A percentile compares a stretch with the other conserved stretches of the same genome.
Conservation (phyloP, 2,113 vertebrate genomes). For the Hyperopisus bebe region DNA sequence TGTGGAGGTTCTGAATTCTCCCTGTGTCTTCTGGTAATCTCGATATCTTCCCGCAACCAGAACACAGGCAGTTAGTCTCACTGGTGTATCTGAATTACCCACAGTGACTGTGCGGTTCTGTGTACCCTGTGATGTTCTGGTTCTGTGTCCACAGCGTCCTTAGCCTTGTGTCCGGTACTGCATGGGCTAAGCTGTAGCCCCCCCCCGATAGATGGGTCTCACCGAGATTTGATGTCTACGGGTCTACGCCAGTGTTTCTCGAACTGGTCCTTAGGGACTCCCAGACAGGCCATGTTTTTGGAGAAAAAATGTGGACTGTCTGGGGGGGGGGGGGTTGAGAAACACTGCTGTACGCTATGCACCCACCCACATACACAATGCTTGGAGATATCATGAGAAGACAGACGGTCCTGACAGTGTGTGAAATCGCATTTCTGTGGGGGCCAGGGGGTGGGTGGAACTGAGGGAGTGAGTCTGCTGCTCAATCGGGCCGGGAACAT, state of each 20-base stretch:
- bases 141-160: neutral
- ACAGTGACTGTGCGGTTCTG: neutral
- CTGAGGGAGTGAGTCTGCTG: neutral
- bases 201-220: neutral
- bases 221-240: neutral
- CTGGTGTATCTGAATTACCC: neutral
- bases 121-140: neutral
- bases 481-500: neutral
- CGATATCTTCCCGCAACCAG: neutral
- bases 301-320: neutral
- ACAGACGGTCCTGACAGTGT: neutral
- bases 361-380: neutral
- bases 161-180: neutral
- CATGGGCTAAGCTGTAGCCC: neutral
- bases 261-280: neutral
- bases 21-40: neutral
- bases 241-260: neutral
- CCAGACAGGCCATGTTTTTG: neutral
- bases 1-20: neutral
- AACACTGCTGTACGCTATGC: neutral
- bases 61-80: neutral
- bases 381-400: neutral
- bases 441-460: neutral
- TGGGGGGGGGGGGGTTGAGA: neutral
- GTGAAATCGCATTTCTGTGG: neutral